Conservation (phyloP, 2,113 vertebrate genomes). For the Barnardius zonarius region DNA sequence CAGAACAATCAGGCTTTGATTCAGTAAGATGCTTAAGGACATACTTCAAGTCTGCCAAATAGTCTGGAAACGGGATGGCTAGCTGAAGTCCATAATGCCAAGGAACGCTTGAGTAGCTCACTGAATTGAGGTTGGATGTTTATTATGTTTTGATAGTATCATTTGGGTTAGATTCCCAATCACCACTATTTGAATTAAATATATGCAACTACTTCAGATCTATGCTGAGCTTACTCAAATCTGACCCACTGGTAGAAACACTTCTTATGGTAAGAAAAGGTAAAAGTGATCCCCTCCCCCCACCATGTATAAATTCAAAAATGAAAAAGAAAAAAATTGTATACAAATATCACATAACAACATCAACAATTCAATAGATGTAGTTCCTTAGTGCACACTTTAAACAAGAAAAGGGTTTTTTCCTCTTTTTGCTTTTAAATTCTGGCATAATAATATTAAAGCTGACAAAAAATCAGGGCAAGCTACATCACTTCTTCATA, state of each 20-base stretch:
- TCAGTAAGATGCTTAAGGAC: constrained; percentile 11
- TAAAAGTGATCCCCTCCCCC: constrained; percentile 62
- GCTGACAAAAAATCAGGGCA: constrained; percentile 84
- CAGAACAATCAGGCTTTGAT: constrained; percentile 11
- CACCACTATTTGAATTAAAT: neutral
- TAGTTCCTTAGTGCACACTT: constrained; percentile 84
- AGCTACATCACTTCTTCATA: constrained; percentile 96
- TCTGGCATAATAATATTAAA: constrained; percentile 88
- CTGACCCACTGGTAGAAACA: constrained; percentile 51
- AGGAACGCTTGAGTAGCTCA: neutral
- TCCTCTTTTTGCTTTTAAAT: constrained; percentile 76
- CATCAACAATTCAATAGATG: constrained; percentile 83
- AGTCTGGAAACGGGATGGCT: neutral
- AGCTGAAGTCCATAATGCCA: neutral
- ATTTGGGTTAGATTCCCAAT: neutral
- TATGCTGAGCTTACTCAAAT: neutral
- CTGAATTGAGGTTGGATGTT: constrained; percentile 10
- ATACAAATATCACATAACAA: constrained; percentile 98
- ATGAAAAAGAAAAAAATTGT: constrained; percentile 77
- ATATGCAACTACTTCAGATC: constrained; percentile 5
- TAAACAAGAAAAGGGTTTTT: constrained; percentile 78
- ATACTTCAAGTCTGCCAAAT: neutral
- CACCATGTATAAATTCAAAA: constrained; percentile 76
- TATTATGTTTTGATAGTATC: neutral
- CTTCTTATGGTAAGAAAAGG: constrained; percentile 67